These are phyloP conservation scores for Baronia brevicornis DNA, from an alignment of 2,888 invertebrate genomes.

Conservation along the genomic window DNA sequence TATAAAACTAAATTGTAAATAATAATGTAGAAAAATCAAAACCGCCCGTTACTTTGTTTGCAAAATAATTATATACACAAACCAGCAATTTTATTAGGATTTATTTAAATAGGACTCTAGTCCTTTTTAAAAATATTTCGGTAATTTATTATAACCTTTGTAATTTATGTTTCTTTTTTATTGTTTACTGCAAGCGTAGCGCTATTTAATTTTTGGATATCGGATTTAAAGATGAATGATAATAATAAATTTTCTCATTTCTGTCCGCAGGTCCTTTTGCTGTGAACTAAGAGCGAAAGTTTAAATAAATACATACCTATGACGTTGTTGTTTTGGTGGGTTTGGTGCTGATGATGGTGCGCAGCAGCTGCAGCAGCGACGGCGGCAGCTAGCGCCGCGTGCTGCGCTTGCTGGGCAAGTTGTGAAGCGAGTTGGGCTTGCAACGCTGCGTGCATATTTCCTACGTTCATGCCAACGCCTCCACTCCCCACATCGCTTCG, in stretches of 20 bases:
- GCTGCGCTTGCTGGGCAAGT: constrained; percentile 76
- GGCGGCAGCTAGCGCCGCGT: constrained; percentile 71
- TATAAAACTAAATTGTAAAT: too few species aligned
- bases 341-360: constrained; percentile 76
- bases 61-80: too few species aligned
- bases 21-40: too few species aligned
- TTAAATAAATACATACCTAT: constrained; percentile 61
- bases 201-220: not conserved
- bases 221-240: too few species aligned
- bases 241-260: not conserved
- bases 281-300: constrained; percentile 1
- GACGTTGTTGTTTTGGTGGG: constrained; percentile 76
- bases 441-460: constrained; percentile 64
- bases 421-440: constrained; percentile 78
- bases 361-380: constrained; percentile 78
- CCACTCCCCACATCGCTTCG: constrained; percentile 40
- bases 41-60: too few species aligned
- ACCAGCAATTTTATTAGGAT: too few species aligned
- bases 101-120: too few species aligned
- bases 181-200: too few species aligned
- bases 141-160: too few species aligned
- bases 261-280: not conserved
- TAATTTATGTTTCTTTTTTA: too few species aligned
- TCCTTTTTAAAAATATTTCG: too few species aligned
- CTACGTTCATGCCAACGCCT: constrained; percentile 31